Evolutionary conservation across 2,888 invertebrate genomes (phyloP), one percentile per base, ranked within the genome.

Genomic region (Drosophila flavopinicola): DNA sequence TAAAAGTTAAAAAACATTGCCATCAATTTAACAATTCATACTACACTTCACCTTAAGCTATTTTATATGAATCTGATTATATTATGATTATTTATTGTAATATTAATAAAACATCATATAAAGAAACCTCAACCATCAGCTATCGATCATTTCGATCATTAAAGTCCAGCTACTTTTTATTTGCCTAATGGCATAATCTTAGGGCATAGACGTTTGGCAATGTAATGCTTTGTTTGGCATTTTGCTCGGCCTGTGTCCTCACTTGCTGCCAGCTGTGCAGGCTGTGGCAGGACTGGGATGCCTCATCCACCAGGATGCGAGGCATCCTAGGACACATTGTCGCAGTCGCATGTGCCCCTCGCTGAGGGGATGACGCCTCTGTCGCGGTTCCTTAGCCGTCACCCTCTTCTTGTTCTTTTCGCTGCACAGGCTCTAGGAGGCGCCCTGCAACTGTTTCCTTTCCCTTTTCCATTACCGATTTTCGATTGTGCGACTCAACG

Each of bases 291-390:
- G 44, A 11, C 15, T n/a, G n/a, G n/a, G n/a, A n/a, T n/a, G n/a
- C n/a, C n/a, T n/a, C n/a, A n/a, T n/a, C n/a, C 23, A n/a, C 15
- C 4, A 45, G 29, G 3, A 20, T 27, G n/a, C n/a, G 17, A 29
- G 52, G 75, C 65, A 72, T 72, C 67, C 74, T 63, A 42, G 53
- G 72, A 74, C 10, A 64, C 13, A 30, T 20, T 47, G 29, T 20
- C 37, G 30, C 20, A 38, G 29, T 20, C 37, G 30, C 20, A 38
- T 42, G 47, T 27, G 49, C 74, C 66, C 70, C 76, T 75, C 41
- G 82, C 68, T 75, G 83, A 84, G 86, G 80, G 80, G 85, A 71
- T 80, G 86, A 77, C 74, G 84, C 84, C 78, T 64, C 49, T 59
- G 64, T 68, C 57, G 69, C 57, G 75, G 82, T 64, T 35, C 63